A percentile compares a stretch with the other conserved stretches of the same genome.
Evolutionary conservation across 1,140 invertebrate genomes (phyloP).

Genomic region (Lasioglossum albipes): DNA sequence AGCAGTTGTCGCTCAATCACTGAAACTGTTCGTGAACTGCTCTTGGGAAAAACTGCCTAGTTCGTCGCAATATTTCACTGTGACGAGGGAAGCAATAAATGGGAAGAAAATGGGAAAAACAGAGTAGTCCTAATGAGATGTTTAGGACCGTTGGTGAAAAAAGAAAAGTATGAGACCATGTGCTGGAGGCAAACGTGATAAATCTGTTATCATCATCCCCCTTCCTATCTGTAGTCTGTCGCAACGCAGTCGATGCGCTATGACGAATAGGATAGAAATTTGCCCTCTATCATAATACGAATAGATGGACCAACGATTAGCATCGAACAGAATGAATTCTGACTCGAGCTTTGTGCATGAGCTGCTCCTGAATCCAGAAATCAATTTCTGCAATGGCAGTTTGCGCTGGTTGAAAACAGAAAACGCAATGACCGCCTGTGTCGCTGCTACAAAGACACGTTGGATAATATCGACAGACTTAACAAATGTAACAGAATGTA

Average conservation of each 20-base stretch:
- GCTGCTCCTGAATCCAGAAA: not conserved
- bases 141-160: not conserved
- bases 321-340: slow-evolving; percentile 6
- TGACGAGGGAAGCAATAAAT: not conserved
- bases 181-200: not conserved
- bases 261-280: not conserved
- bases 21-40: not conserved
- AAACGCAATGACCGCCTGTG: not conserved
- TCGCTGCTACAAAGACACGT: not conserved
- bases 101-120: not conserved
- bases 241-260: not conserved
- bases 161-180: not conserved
- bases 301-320: not conserved
- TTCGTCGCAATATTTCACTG: not conserved
- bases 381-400: not conserved
- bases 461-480: not conserved
- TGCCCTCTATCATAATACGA: not conserved
- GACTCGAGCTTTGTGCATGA: slow-evolving; percentile 5
- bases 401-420: not conserved
- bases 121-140: not conserved
- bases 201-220: not conserved
- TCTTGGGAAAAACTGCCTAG: not conserved
- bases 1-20: not conserved
- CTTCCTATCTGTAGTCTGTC: slow-evolving; percentile 8
- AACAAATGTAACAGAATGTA: not conserved